These are phyloP conservation scores for Drosophila mulleri DNA, from an alignment of 2,888 invertebrate genomes.

Conservation along the genomic window DNA sequence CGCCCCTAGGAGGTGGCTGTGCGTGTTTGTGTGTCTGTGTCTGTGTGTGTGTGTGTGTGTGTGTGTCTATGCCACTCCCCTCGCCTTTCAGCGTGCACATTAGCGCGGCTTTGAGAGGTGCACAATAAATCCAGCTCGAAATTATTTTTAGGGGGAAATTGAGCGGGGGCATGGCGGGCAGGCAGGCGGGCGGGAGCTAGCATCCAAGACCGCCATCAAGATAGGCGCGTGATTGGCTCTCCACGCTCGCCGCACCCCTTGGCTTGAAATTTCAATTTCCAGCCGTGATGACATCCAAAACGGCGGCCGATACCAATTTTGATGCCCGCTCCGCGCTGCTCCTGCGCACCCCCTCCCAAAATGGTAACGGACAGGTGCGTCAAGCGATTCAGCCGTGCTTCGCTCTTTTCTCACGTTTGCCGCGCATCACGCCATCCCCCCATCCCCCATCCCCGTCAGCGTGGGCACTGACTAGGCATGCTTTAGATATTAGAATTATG, in stretches of 20 bases:
- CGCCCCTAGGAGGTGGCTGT: not conserved
- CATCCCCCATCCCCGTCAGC: not conserved
- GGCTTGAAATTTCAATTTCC: constrained; percentile 69
- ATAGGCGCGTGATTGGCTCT: constrained; percentile 67
- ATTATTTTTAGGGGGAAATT: constrained; percentile 51
- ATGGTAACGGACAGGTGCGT: constrained; percentile 71
- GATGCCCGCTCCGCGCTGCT: not conserved
- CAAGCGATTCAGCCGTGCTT: constrained; percentile 2
- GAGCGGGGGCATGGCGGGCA: not conserved
- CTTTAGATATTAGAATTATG: constrained; percentile 6
- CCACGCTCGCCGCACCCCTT: constrained; percentile 13
- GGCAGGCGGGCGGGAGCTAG: not conserved
- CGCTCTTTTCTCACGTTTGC: not conserved
- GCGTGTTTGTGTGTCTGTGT: no score
- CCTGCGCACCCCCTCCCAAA: constrained; percentile 18
- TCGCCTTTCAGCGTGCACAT: constrained; percentile 67
- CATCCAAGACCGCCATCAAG: constrained; percentile 24
- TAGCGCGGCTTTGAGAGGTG: constrained; percentile 62
- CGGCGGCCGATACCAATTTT: constrained; percentile 62
- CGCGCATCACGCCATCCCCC: not conserved
- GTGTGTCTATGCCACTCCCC: not conserved
- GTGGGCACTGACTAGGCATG: constrained; percentile 1
- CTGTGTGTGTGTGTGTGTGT: no score
- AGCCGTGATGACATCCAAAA: constrained; percentile 63
- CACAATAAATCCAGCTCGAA: constrained; percentile 73